Evolutionary conservation across 2,797 vertebrate species (phyloP).

Genomic region (Pangasius djambal): DNA sequence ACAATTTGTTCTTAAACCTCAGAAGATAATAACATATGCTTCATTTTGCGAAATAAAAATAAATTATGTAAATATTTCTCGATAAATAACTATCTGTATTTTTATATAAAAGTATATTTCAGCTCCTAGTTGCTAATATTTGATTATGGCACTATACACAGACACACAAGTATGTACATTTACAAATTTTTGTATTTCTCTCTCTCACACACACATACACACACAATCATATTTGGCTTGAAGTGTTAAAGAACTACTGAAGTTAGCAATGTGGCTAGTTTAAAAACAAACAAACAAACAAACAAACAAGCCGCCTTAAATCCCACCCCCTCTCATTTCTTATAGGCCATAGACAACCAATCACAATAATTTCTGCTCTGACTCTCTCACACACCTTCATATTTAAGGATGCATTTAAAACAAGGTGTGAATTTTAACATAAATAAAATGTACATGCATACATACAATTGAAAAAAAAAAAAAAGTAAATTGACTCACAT

Average conservation of each 20-base stretch:
- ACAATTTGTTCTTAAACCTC: slow-evolving; percentile 67
- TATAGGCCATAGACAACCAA: slow-evolving; percentile 4
- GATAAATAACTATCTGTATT: slow-evolving; percentile 78
- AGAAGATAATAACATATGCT: slow-evolving; percentile 63
- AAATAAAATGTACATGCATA: slow-evolving; percentile 3
- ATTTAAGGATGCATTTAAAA: slow-evolving; percentile 1
- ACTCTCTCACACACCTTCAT: not conserved
- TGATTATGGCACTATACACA: slow-evolving; percentile 49
- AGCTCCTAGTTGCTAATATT: slow-evolving; percentile 63
- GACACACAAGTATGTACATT: slow-evolving; percentile 60
- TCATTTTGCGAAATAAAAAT: slow-evolving; percentile 71
- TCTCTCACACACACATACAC: slow-evolving; percentile 28
- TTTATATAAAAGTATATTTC: slow-evolving; percentile 69
- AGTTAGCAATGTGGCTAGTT: not conserved
- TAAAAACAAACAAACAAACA: not conserved
- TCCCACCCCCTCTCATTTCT: not conserved
- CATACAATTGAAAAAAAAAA: not conserved
- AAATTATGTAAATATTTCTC: slow-evolving; percentile 78
- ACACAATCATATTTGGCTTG: slow-evolving; percentile 8
- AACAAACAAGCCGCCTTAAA: not conserved
- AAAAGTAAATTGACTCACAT: not conserved
- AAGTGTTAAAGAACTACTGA: not conserved
- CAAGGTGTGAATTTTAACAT: slow-evolving; percentile 20
- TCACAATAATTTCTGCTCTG: not conserved
- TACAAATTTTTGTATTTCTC: not conserved